These are phyloP conservation scores for Eunapius fragilis DNA, from an alignment of 37 sponge, comb jelly and placozoan genomes.

Conservation along the genomic window DNA sequence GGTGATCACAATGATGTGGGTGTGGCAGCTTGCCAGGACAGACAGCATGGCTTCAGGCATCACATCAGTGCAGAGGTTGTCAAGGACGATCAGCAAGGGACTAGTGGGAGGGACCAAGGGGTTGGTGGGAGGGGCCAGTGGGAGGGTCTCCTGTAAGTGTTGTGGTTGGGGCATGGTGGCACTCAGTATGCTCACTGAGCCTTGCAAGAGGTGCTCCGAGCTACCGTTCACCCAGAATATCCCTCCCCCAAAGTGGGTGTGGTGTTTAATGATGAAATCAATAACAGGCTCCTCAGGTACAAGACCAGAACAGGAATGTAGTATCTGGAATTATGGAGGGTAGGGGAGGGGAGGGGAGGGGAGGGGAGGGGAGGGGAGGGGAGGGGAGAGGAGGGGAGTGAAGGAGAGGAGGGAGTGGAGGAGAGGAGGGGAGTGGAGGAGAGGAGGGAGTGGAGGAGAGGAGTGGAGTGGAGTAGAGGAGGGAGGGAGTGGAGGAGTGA, in stretches of 20 bases:
- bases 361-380: background rate
- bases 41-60: background rate
- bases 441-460: no score
- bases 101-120: background rate
- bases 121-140: background rate
- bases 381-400: no score
- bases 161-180: background rate
- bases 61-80: conserved; percentile 15
- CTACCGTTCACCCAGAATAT: conserved; percentile 41
- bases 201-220: background rate
- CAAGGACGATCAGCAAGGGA: conserved; percentile 36
- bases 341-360: background rate
- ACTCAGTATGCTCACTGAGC: background rate
- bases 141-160: background rate
- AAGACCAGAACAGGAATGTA: conserved; percentile 33
- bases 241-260: conserved; percentile 47
- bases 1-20: conserved; percentile 42
- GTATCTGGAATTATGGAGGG: conserved; percentile 14
- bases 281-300: conserved; percentile 36
- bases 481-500: no score
- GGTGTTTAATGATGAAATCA: conserved; percentile 29
- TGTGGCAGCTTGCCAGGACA: conserved; percentile 2
- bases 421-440: no score
- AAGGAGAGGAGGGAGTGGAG: no score
- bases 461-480: no score